A percentile compares a stretch with the other conserved stretches of the same genome.
phyloP scores from a whole-genome alignment of 2,797 vertebrate species.

The Melanotaenia parkinsoni region DNA sequence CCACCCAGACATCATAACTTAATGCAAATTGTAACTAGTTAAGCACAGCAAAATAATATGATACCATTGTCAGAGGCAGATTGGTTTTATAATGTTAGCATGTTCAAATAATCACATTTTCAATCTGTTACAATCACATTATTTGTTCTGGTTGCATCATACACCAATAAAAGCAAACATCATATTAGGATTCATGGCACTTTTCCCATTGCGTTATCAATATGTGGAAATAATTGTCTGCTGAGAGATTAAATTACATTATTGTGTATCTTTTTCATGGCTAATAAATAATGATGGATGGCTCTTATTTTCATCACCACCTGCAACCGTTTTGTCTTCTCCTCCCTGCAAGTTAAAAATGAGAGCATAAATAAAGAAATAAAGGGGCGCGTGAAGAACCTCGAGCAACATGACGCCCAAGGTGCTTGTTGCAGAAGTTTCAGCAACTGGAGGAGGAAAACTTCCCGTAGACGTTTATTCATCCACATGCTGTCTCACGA shows the following conservation, averaged over 20 bases:
- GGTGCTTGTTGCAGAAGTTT: slow-evolving; percentile 69
- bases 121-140: slow-evolving; percentile 97
- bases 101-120: slow-evolving; percentile 95
- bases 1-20: slow-evolving; percentile 83
- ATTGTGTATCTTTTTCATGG: slow-evolving; percentile 99
- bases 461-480: too few species aligned
- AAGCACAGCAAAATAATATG: slow-evolving; percentile 88
- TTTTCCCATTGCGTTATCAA: slow-evolving; percentile 99
- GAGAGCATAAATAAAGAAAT: slow-evolving; percentile 92
- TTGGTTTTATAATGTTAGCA: slow-evolving; percentile 89
- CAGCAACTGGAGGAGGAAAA: slow-evolving; percentile 41
- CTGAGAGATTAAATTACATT: slow-evolving; percentile 99
- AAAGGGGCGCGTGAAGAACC: slow-evolving; percentile 87
- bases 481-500: too few species aligned
- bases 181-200: slow-evolving; percentile 99
- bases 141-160: slow-evolving; percentile 97
- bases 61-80: slow-evolving; percentile 84
- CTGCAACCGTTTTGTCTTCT: slow-evolving; percentile 99
- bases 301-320: slow-evolving; percentile 99
- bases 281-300: slow-evolving; percentile 99
- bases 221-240: slow-evolving; percentile 99
- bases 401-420: slow-evolving; percentile 82
- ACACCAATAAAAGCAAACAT: slow-evolving; percentile 99
- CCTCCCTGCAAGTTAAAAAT: slow-evolving; percentile 94
- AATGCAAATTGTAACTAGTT: slow-evolving; percentile 91